Evolutionary conservation across 1,140 invertebrate species (phyloP), one percentile per base, ranked within the genome.

Genomic region (Helicoverpa armigera): DNA sequence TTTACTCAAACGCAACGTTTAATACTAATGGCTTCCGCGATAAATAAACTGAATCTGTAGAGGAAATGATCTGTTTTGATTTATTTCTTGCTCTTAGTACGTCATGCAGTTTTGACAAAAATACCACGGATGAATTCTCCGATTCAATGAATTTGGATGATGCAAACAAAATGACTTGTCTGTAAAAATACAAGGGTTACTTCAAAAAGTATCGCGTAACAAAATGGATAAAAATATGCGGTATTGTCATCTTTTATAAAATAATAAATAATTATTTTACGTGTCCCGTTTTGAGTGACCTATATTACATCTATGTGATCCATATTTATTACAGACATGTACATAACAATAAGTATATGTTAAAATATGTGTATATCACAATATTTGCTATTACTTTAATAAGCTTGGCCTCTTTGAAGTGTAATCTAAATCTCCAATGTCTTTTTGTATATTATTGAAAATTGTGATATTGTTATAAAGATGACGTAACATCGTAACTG

Each of bases 381-480:
- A 84, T 86, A 82, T 92, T 90, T 89, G 87, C 85, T 90, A 83
- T 94, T 92, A 91, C 85, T 92, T 93, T 88, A 86, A 85, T 91
- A 94, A 86, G 92, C 92, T 94, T 94, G 89, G 89, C 90, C 91
- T 94, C 89, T 93, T 91, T 90, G 89, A 89, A 84, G 82, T 91
- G 85, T 92, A 91, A 90, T 92, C 85, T 91, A 88, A 92, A 88
- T 92, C 88, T 91, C 90, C 89, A 90, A 91, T 85, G 86, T 92
- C 90, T 91, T 94, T 91, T 90, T 94, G 92, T 94, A 93, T 93
- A 93, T 93, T 94, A 94, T 93, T 94, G 89, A 94, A 94, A 94
- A 94, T 90, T 94, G 93, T 94, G 93, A 94, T 94, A 94, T 94
- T 93, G 91, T 94, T 94, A 92, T 92, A 89, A 92, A 79, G 88